Conservation (phyloP, 2,113 vertebrate species). For the Planiliza haematocheilus region DNA sequence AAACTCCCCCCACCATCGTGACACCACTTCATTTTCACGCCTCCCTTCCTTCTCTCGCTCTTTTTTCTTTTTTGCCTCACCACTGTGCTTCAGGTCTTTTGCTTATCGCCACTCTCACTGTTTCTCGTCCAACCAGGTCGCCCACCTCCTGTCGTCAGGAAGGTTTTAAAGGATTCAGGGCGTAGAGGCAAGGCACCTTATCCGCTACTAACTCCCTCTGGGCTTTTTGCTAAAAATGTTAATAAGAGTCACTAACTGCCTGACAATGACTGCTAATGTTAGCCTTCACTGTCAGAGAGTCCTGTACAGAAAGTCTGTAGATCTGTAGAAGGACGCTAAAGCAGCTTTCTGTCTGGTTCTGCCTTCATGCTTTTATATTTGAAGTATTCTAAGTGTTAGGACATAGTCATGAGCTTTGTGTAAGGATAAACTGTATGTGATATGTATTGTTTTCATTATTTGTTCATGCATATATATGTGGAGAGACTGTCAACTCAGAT, state of each 20-base stretch:
- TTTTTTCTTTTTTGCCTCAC: conserved; percentile 23
- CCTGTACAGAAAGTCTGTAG: neutral
- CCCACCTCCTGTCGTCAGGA: conserved; percentile 69
- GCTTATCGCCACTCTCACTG: conserved; percentile 43
- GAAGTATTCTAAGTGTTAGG: neutral
- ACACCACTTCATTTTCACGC: neutral
- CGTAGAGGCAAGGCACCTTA: conserved; percentile 79
- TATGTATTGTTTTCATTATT: neutral
- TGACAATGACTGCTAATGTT: conserved; percentile 40
- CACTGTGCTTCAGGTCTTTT: conserved; percentile 40
- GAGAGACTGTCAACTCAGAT: conserved; percentile 6
- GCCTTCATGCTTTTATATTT: neutral
- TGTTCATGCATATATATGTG: neutral
- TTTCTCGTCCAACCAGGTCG: conserved; percentile 77
- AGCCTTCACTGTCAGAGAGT: conserved; percentile 14
- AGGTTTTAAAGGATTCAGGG: conserved; percentile 80
- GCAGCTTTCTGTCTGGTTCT: conserved; percentile 7
- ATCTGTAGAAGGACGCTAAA: neutral
- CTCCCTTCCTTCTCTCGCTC: neutral
- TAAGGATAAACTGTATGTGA: neutral
- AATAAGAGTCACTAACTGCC: conserved; percentile 24
- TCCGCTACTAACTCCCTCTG: conserved; percentile 39
- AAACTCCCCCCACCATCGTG: neutral
- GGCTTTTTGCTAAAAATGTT: neutral
- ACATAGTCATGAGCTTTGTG: neutral